Conservation (phyloP, 2,888 invertebrate genomes). For the Drosophila fulvimacula region DNA sequence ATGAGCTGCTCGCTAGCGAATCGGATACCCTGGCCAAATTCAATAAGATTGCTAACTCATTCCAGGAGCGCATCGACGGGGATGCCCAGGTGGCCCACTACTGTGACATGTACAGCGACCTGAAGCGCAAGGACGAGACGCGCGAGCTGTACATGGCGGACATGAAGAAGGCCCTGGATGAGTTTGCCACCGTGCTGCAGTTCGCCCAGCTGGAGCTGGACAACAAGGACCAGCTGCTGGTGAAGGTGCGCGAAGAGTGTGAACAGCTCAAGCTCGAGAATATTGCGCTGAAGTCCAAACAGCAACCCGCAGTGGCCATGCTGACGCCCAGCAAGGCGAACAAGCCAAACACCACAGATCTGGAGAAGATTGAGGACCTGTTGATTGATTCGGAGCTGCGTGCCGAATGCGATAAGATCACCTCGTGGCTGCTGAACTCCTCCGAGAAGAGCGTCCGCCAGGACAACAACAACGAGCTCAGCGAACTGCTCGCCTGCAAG, state of each 20-base stretch:
- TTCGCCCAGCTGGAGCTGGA: conserved; percentile 84
- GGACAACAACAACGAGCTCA: conserved; percentile 77
- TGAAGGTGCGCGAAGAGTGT: conserved; percentile 82
- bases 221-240: conserved; percentile 82
- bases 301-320: conserved; percentile 62
- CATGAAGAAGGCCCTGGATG: conserved; percentile 84
- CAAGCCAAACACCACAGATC: conserved; percentile 80
- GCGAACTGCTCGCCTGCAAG: conserved; percentile 72
- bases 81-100: conserved; percentile 84
- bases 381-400: conserved; percentile 82
- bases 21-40: conserved; percentile 85
- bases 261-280: conserved; percentile 84
- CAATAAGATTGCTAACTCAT: conserved; percentile 85
- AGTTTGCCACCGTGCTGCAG: conserved; percentile 84
- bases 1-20: conserved; percentile 84
- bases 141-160: conserved; percentile 84
- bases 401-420: conserved; percentile 83
- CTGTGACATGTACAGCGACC: conserved; percentile 83
- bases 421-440: conserved; percentile 81
- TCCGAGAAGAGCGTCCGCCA: conserved; percentile 78
- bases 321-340: conserved; percentile 71
- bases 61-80: conserved; percentile 84
- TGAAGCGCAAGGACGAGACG: conserved; percentile 84
- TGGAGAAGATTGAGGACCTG: conserved; percentile 82
- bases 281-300: conserved; percentile 83